Conservation (phyloP, 2,113 vertebrate genomes). For the Dromaius novaehollandiae region DNA sequence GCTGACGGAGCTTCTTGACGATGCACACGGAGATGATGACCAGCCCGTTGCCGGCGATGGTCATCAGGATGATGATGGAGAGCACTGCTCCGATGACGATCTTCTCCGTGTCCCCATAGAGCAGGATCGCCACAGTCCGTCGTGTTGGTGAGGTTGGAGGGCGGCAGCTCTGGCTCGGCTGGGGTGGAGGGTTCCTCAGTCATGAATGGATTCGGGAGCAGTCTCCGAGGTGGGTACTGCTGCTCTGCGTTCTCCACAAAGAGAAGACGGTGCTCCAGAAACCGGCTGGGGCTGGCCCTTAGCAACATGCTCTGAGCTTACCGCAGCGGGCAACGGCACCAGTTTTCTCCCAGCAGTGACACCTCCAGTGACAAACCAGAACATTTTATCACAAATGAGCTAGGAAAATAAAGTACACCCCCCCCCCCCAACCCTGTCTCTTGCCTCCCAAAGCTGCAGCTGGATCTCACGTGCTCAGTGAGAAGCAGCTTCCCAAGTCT, state of each 20-base stretch:
- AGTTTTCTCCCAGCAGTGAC: not conserved
- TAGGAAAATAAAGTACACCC: not conserved
- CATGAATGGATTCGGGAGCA: slow-evolving; percentile 64
- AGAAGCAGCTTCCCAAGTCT: not conserved
- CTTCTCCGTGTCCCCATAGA: slow-evolving; percentile 78
- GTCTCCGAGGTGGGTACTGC: slow-evolving; percentile 20
- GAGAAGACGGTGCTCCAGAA: slow-evolving; percentile 49
- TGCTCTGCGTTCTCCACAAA: slow-evolving; percentile 35
- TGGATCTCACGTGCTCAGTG: not conserved
- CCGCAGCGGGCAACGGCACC: not conserved
- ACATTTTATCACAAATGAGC: not conserved
- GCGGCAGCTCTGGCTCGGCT: slow-evolving; percentile 28
- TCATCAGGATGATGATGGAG: slow-evolving; percentile 78
- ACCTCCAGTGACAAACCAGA: slow-evolving; percentile 44
- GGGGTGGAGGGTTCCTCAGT: slow-evolving; percentile 61
- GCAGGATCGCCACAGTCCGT: slow-evolving; percentile 75
- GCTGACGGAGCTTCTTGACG: slow-evolving; percentile 83
- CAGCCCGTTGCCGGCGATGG: slow-evolving; percentile 78
- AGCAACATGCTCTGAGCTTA: slow-evolving; percentile 63
- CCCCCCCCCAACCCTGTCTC: not conserved
- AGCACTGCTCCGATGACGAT: slow-evolving; percentile 77
- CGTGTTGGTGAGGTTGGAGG: slow-evolving; percentile 67
- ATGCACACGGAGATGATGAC: slow-evolving; percentile 83
- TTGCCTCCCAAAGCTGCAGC: not conserved
- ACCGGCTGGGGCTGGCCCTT: slow-evolving; percentile 20